Conservation (phyloP, 2,113 vertebrate genomes). For the Chlorodrepanis virens region DNA sequence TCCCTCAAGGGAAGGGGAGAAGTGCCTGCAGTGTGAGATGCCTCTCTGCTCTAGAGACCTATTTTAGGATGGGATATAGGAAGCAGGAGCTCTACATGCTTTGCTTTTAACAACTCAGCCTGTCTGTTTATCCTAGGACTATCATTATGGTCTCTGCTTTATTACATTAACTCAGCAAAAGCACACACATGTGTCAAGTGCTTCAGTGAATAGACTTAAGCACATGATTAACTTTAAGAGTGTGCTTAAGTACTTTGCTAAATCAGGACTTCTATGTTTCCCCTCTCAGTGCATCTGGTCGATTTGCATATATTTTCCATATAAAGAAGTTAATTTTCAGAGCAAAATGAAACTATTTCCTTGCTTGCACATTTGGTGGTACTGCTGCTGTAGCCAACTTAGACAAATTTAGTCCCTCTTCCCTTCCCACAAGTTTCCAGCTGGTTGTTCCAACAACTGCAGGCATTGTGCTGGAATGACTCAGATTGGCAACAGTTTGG, state of each 20-base stretch:
- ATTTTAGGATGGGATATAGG: slow-evolving; percentile 37
- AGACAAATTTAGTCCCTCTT: not conserved
- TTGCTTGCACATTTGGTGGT: not conserved
- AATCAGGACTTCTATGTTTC: slow-evolving; percentile 50
- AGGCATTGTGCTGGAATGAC: not conserved
- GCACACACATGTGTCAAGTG: slow-evolving; percentile 54
- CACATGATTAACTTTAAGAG: slow-evolving; percentile 65
- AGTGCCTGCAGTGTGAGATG: not conserved
- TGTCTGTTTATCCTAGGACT: slow-evolving; percentile 62
- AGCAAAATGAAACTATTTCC: slow-evolving; percentile 12
- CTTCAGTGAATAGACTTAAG: slow-evolving; percentile 65
- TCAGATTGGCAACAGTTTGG: not conserved
- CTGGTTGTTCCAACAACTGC: not conserved
- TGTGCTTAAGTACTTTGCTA: slow-evolving; percentile 57
- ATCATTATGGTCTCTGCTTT: slow-evolving; percentile 56
- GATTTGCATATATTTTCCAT: slow-evolving; percentile 60
- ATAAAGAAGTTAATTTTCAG: slow-evolving; percentile 35
- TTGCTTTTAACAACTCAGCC: not conserved
- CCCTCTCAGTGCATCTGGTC: slow-evolving; percentile 39
- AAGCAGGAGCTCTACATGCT: slow-evolving; percentile 1
- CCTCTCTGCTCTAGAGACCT: not conserved
- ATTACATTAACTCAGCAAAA: slow-evolving; percentile 68
- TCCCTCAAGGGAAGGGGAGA: not conserved
- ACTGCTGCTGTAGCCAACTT: not conserved
- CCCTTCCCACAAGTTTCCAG: not conserved